Base-by-base conservation (phyloP, 1,140 invertebrate species). In the Calephelis virginiensis region DNA sequence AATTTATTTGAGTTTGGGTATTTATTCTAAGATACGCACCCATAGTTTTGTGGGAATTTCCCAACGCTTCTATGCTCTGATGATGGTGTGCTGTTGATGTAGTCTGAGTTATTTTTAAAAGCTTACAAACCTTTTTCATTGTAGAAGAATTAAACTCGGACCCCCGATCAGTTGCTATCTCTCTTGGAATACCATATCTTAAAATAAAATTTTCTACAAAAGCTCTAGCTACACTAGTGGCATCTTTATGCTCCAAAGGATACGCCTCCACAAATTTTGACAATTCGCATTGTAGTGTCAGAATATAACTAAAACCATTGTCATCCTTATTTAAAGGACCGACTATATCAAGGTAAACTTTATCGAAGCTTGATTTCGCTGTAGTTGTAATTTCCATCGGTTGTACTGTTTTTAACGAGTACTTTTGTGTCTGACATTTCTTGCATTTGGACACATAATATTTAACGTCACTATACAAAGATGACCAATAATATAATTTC, bases 181-280 rank as follows among this genome's bases (percentile, higher is more conserved):
- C 12, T 6, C 37, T 43, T 11, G 61, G 66, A 9, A 68, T 48
- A 5, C 50, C 60, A 40, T 56, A 68, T 11, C 38, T 59, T 59
- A 63, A 63, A 50, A 69, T 64, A 64, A 69, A 69, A 47, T 69
- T 69, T 14, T 64, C 38, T 13, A 64, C 67, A 40, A 64, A 69
- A 1, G 59, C 62, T 50, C 9, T 49, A 8, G 56, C 56, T 14
- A 64, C 11, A 28, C 11, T 47, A 28, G 38, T 28, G 5, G 67
- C n/a, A 11, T 59, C 38, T 14, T 64, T 64, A 28, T 46, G 12
- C 5, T n/a, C 11, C 13, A 64, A 60, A 13, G 53, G 62, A 61
- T 64, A 68, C n/a, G n/a, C n/a, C n/a, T n/a, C n/a, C n/a, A n/a
- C n/a, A n/a, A n/a, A n/a, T n/a, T n/a, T n/a, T n/a, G n/a, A n/a